Conservation (phyloP, 30 jellyfish, hydroid and myxozoan species). For the Sanderia malayensis region DNA sequence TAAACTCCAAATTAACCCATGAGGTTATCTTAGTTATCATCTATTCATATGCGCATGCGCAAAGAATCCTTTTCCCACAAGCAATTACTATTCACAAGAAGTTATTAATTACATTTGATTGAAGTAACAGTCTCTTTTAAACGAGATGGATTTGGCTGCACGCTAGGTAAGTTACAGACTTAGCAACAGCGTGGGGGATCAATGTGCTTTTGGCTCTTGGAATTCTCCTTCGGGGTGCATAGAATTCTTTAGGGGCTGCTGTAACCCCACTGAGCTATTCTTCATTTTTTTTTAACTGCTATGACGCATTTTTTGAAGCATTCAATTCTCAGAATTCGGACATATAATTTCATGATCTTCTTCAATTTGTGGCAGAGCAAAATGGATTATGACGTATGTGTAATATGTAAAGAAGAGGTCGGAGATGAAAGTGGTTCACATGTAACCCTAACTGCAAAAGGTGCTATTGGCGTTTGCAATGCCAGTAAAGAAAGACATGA, state of each 20-base stretch:
- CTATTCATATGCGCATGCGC: neutral
- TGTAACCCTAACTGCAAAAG: neutral
- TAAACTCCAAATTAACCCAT: neutral
- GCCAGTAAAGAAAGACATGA: neutral
- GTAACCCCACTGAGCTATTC: conserved; percentile 1
- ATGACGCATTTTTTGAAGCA: neutral
- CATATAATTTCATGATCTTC: neutral
- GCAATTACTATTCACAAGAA: too few relatives aligned
- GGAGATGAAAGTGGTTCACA: neutral
- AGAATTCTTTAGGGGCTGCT: neutral
- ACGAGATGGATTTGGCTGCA: neutral
- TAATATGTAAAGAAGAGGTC: neutral
- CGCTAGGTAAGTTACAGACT: neutral
- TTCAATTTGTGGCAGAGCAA: neutral
- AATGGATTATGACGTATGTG: neutral
- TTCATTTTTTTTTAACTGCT: neutral
- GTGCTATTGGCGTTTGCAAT: neutral
- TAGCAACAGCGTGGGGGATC: neutral
- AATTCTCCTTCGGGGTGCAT: neutral
- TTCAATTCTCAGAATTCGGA: neutral
- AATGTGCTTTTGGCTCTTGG: neutral
- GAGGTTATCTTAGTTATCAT: neutral
- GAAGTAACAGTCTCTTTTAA: neutral
- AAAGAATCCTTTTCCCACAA: neutral
- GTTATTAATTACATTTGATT: neutral